Evolutionary conservation across 2,888 invertebrate genomes (phyloP).

Genomic region (Lamproptera curius): DNA sequence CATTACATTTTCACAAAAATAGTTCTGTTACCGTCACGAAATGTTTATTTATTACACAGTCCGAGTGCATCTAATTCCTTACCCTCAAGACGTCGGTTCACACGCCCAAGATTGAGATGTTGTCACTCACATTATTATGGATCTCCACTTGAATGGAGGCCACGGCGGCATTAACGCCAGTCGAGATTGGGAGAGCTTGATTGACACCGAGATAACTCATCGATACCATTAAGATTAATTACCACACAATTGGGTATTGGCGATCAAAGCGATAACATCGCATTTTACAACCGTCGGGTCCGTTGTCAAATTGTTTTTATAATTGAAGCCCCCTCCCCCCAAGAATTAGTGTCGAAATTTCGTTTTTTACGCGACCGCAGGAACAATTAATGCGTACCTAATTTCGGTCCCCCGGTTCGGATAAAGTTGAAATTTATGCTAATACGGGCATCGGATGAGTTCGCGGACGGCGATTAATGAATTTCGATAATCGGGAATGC

Average conservation of each 20-base stretch:
- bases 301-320: conserved; percentile 21
- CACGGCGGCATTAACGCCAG: conserved; percentile 45
- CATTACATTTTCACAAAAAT: too few species aligned
- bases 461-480: conserved; percentile 51
- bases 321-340: conserved; percentile 8
- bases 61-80: too few species aligned
- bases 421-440: conserved; percentile 66
- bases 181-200: conserved; percentile 32
- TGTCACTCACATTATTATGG: conserved; percentile 41
- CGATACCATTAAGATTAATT: conserved; percentile 14
- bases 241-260: conserved; percentile 17
- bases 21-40: too few species aligned
- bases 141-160: conserved; percentile 37
- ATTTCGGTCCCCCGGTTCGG: conserved; percentile 50
- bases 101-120: conserved; percentile 57
- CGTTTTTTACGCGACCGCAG: conserved; percentile 37
- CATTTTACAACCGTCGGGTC: conserved; percentile 3
- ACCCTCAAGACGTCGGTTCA: conserved; percentile 44
- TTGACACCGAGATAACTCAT: conserved; percentile 49
- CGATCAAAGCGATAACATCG: conserved; percentile 8
- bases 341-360: conserved; percentile 23
- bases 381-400: conserved; percentile 53
- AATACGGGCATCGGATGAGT: conserved; percentile 48
- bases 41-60: too few species aligned
- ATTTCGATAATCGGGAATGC: conserved; percentile 68